Base-by-base conservation (phyloP, 2,113 vertebrate species). In the Syngnathus scovelli region DNA sequence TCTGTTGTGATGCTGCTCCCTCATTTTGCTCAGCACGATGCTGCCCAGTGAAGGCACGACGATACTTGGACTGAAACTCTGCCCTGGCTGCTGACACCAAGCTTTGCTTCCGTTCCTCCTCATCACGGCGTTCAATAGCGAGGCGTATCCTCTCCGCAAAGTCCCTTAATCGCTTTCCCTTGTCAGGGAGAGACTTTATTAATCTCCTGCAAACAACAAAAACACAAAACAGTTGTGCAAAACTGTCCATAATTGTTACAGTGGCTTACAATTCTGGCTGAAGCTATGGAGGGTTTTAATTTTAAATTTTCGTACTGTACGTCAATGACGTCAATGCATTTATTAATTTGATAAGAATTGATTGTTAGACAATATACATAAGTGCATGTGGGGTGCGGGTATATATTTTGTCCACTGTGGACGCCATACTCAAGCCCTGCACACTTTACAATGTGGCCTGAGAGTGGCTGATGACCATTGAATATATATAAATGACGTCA, bases 181-280 rank as follows among this genome's bases (percentile, higher is more conserved):
- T 94, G 89, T 99, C 96, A 56, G 95, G 93, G 82, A 99, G 93
- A 67, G 68, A 91, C 66, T 86, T 87, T 72, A 97, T 79, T 78
- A 99, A 95, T 67, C 85, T 92, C 89, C 96, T 99, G 79, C 27
- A 62, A 80, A 78, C 18, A 75, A 74, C 27, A 79, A 38, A 74
- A 67, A 67, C 19, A 33, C 12, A 36, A 63, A 33, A 6, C 27
- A 33, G 27, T 49, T 7, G 66, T 27, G 33, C 6, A 54, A 66
- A 72, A 15, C 5, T 58, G 16, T n/a, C 41, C 27, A 33, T 33
- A 3, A 33, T 33, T 33, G 27, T 33, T 33, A 33, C 27, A 33
- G 27, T 33, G 27, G 27, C 27, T 33, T 33, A 33, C 27, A 33
- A 33, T 33, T 33, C 27, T 3, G 27, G 27, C 27, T 33, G 27